Conservation (phyloP, 2,888 invertebrate species). For the Himalopsyche tibetana region DNA sequence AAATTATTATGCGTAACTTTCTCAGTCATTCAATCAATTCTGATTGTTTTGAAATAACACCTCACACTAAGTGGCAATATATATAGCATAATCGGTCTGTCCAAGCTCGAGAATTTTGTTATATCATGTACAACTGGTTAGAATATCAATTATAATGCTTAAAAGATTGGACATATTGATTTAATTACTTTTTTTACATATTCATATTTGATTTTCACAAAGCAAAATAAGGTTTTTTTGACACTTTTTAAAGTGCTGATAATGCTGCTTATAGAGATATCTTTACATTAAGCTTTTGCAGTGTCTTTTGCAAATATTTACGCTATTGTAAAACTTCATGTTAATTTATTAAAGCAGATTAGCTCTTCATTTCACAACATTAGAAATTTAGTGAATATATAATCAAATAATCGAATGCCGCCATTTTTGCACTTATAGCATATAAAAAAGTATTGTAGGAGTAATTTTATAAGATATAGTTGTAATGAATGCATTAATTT, state of each 20-base stretch:
- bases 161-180: too few species aligned
- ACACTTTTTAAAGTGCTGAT: not conserved
- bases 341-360: constrained; percentile 18
- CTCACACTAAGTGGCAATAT: too few species aligned
- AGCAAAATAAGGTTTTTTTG: too few species aligned
- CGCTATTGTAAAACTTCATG: not conserved
- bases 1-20: too few species aligned
- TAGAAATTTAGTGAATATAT: constrained; percentile 4
- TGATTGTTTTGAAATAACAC: too few species aligned
- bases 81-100: too few species aligned
- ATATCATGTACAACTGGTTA: too few species aligned
- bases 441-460: constrained; percentile 41
- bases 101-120: too few species aligned
- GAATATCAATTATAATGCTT: too few species aligned
- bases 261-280: not conserved
- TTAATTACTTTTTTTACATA: too few species aligned
- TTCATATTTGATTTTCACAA: too few species aligned
- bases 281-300: not conserved
- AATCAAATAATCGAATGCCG: constrained; percentile 48
- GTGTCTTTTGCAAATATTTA: constrained; percentile 16
- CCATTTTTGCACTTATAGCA: constrained; percentile 53
- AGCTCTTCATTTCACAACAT: not conserved
- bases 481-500: constrained; percentile 22
- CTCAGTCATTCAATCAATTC: too few species aligned
- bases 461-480: constrained; percentile 38